Conservation (phyloP, 2,113 vertebrate genomes). For the Lophochroa leadbeateri region DNA sequence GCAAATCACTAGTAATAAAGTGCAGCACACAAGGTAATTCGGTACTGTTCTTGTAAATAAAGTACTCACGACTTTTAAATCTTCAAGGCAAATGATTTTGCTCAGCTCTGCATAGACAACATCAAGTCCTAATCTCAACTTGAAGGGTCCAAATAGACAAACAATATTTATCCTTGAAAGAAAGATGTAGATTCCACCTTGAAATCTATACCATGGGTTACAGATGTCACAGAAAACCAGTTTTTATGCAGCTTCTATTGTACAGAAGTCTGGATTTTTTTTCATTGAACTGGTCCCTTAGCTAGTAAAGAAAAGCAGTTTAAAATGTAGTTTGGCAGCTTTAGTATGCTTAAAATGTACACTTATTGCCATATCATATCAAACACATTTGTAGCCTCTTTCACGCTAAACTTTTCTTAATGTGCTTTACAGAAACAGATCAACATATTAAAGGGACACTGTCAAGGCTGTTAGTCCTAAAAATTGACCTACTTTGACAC, state of each 20-base stretch:
- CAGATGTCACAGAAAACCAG: conserved; percentile 21
- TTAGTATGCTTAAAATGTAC: conserved; percentile 68
- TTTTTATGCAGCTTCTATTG: conserved; percentile 32
- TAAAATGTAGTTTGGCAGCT: conserved; percentile 41
- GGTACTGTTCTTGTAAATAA: background rate
- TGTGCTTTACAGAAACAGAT: conserved; percentile 66
- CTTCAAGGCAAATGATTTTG: background rate
- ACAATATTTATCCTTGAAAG: background rate
- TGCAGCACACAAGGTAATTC: background rate
- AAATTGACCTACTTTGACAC: conserved; percentile 58
- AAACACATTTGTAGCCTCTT: conserved; percentile 66
- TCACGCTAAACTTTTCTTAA: conserved; percentile 65
- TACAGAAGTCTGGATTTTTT: conserved; percentile 5
- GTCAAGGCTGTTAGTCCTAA: conserved; percentile 55
- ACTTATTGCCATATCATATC: conserved; percentile 66
- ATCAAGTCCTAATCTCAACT: background rate
- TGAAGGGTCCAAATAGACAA: background rate
- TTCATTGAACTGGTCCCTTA: conserved; percentile 12
- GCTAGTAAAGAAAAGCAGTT: conserved; percentile 56
- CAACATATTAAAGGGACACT: conserved; percentile 62
- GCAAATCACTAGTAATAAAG: background rate
- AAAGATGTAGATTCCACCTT: background rate
- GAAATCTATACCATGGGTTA: background rate
- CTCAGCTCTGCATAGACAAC: background rate
- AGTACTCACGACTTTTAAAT: background rate